A percentile compares a stretch with the other conserved stretches of the same genome.
Evolutionary conservation across 2,888 invertebrate species (phyloP).

Genomic region (Apotomis turbidana): DNA sequence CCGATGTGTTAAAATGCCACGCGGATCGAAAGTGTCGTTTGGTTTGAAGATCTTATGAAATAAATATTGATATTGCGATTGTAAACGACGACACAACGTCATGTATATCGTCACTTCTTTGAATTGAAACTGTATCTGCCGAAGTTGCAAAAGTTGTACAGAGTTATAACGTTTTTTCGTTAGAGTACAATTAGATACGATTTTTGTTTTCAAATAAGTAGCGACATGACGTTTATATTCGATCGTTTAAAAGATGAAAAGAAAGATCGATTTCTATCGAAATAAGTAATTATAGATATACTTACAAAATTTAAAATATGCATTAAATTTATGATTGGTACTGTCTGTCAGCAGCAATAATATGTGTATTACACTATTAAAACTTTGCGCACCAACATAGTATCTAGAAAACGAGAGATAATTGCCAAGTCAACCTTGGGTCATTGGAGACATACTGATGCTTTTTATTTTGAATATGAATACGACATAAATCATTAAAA

Average conservation of each 20-base stretch:
- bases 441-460: neutral
- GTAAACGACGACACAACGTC: neutral
- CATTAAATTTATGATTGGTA: constrained; percentile 17
- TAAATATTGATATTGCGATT: neutral
- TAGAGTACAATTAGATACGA: no score
- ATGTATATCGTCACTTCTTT: neutral
- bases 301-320: constrained; percentile 2
- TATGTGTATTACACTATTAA: constrained; percentile 28
- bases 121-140: no score
- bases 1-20: no score
- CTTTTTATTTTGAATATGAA: neutral
- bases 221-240: neutral
- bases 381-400: constrained; percentile 26
- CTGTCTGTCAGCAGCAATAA: constrained; percentile 32
- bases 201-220: neutral
- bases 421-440: constrained; percentile 29
- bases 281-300: constrained; percentile 8
- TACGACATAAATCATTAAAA: neutral
- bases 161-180: no score
- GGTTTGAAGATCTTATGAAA: no score
- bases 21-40: no score
- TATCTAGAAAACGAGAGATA: constrained; percentile 27
- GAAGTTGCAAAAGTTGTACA: no score
- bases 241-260: neutral
- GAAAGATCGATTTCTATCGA: neutral